Base-by-base conservation (phyloP, 1,140 invertebrate genomes). In the Kradibia gibbosae region DNA sequence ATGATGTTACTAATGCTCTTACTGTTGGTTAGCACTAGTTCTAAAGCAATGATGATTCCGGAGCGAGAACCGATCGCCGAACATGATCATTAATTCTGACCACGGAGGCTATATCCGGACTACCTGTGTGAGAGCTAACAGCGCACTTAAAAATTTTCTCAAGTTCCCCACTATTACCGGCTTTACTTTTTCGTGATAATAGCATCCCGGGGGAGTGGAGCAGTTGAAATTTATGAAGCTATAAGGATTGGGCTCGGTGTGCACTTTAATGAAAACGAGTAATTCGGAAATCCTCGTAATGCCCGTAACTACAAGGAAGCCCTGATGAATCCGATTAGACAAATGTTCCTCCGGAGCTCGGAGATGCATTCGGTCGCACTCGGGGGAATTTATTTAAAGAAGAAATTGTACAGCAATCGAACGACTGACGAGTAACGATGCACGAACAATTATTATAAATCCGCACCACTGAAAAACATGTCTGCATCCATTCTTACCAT, bases 71-170 rank as follows among this genome's bases (percentile, higher is more conserved):
- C 73, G 60, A 76, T 75, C 50, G 48, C 65, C 2, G 20, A 45
- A 31, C 67, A 25, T 48, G 65, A 79, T 79, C 79, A 76, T 81
- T 81, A 81, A 81, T 81, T 76, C 62, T 55, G 28, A 57, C 13
- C 45, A 4, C 42, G 13, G n/a, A 42, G 65, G 50, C 48, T 28
- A 71, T 55, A 70, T 71, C 77, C 77, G 77, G 77, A 42, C n/a
- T 36, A 1, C 31, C 34, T 22, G 34, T 67, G 62, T 67, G 62
- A 67, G 62, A 65, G 36, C 31, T 36, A 22, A 42, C 39, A 55
- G 55, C 28, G 34, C 36, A 36, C 62, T 28, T 76, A n/a, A 53
- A 75, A 20, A n/a, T 45, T 76, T 76, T 65, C 20, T 57, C 20
- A 62, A 42, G 31, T 76, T 76, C 22, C 34, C 34, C 72, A 50